Evolutionary conservation across 2,113 vertebrate species (phyloP).

Genomic region (Tetraodon nigroviridis): DNA sequence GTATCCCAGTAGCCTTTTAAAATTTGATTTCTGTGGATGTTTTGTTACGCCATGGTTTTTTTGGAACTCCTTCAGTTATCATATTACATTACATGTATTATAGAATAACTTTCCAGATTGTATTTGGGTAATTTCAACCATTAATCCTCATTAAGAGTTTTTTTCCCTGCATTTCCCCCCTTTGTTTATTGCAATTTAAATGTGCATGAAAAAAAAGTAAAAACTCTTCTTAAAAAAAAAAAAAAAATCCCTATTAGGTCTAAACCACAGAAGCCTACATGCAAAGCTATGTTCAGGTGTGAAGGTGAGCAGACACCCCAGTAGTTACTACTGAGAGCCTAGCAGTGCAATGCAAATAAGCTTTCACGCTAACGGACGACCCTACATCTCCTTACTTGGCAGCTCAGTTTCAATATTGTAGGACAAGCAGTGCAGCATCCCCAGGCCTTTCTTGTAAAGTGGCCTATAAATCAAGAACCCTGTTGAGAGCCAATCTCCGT

Average conservation of each 20-base stretch:
- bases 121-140: no score
- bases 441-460: conserved; percentile 63
- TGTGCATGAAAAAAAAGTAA: background rate
- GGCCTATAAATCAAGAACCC: conserved; percentile 67
- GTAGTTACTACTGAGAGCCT: conserved; percentile 48
- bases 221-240: conserved; percentile 9
- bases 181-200: no score
- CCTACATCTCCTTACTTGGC: conserved; percentile 38
- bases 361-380: conserved; percentile 48
- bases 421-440: conserved; percentile 53
- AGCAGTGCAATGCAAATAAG: conserved; percentile 58
- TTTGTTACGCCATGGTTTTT: no score
- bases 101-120: no score
- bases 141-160: no score
- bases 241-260: conserved; percentile 15
- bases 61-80: no score
- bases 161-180: no score
- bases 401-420: conserved; percentile 58
- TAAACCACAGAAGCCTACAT: background rate
- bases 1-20: no score
- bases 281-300: conserved; percentile 12
- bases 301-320: conserved; percentile 38
- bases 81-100: no score
- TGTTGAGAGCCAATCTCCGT: conserved; percentile 56
- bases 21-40: no score